phyloP scores from a whole-genome alignment of 1,140 invertebrate species.

The Armadillidium nasatum region DNA sequence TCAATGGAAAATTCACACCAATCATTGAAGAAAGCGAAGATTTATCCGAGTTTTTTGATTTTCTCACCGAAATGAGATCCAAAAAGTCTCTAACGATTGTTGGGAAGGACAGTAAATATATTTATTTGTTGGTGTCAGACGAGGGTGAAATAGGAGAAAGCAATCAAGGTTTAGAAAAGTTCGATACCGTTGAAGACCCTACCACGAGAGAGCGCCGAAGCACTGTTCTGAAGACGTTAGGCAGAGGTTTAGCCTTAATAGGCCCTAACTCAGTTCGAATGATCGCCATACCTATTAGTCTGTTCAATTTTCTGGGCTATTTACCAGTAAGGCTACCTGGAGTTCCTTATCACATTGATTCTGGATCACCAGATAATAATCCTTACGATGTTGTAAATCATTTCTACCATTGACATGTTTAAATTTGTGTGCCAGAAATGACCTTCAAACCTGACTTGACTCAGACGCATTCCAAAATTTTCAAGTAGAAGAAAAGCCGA shows the following conservation, averaged over 20 bases:
- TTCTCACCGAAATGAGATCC: neutral
- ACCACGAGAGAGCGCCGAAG: neutral
- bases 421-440: no score
- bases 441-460: no score
- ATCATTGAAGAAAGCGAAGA: neutral
- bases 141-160: neutral
- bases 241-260: no score
- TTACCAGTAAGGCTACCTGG: constrained; percentile 38
- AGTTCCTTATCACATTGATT: constrained; percentile 39
- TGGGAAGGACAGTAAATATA: neutral
- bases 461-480: no score
- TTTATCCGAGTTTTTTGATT: neutral
- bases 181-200: neutral
- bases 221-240: no score
- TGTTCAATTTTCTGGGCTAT: constrained; percentile 42
- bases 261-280: constrained; percentile 6
- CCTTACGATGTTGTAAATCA: constrained; percentile 33
- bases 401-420: neutral
- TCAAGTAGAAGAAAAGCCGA: no score
- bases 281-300: constrained; percentile 35
- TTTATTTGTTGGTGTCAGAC: neutral
- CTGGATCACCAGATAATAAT: constrained; percentile 34
- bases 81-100: neutral
- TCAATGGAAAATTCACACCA: neutral
- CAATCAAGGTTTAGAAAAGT: neutral